phyloP scores from a whole-genome alignment of 2,888 invertebrate species.

The Ceraclea dissimilis region DNA sequence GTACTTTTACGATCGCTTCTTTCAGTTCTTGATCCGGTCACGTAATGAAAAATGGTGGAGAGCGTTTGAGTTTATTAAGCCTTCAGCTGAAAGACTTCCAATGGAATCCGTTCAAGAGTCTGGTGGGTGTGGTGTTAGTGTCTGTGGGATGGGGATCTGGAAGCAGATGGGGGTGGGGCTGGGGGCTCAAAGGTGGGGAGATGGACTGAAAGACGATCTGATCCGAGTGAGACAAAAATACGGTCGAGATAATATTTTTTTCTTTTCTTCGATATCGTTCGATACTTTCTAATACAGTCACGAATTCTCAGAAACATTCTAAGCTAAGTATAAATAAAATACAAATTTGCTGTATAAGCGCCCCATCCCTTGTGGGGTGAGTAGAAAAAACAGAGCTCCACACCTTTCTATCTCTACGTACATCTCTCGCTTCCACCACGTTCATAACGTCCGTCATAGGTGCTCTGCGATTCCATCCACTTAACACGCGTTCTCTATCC shows the following conservation, averaged over 20 bases:
- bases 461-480: no score
- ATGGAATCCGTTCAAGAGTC: constrained; percentile 1
- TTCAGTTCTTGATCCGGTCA: constrained; percentile 55
- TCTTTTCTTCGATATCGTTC: no score
- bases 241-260: background rate
- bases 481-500: no score
- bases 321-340: no score
- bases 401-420: no score
- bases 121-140: background rate
- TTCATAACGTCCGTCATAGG: no score
- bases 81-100: constrained; percentile 8
- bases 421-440: no score
- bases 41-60: constrained; percentile 60
- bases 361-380: no score
- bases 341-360: no score
- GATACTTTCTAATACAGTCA: no score
- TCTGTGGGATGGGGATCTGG: background rate
- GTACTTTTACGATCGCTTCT: constrained; percentile 13
- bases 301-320: no score
- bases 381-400: no score
- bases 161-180: background rate
- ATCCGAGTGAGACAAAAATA: background rate
- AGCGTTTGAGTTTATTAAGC: constrained; percentile 31
- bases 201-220: background rate
- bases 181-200: background rate